These are phyloP conservation scores for Hypothenemus hampei DNA, from an alignment of 1,140 invertebrate genomes.

Conservation along the genomic window DNA sequence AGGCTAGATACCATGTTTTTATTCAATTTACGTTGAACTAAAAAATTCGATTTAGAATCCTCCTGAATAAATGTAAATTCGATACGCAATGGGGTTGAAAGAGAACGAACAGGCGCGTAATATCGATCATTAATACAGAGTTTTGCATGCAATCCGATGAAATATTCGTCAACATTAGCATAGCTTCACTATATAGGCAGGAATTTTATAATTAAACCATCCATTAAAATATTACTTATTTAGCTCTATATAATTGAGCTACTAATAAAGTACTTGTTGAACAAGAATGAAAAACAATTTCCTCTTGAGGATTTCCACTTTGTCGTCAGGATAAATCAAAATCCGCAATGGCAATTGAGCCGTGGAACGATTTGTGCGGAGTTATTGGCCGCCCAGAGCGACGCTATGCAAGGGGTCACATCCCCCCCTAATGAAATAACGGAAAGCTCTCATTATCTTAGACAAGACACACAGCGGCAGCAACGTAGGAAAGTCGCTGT, in stretches of 20 bases:
- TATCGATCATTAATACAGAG: not conserved
- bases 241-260: no score
- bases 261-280: no score
- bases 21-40: not conserved
- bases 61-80: not conserved
- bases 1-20: no score
- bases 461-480: conserved; percentile 30
- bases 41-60: conserved; percentile 1
- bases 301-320: conserved; percentile 2
- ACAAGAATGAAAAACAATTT: not conserved
- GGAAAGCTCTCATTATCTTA: conserved; percentile 31
- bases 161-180: no score
- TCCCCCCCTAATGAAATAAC: conserved; percentile 27
- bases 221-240: no score
- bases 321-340: conserved; percentile 3
- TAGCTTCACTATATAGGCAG: no score
- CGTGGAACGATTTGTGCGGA: conserved; percentile 11
- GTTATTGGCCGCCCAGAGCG: conserved; percentile 22
- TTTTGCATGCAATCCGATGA: no score
- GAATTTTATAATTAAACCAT: no score
- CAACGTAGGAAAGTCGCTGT: conserved; percentile 16
- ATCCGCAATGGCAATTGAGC: conserved; percentile 11
- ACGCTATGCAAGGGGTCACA: conserved; percentile 23
- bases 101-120: not conserved
- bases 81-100: not conserved